Conservation (phyloP, 2,797 vertebrate genomes). For the Xyrichtys novacula region DNA sequence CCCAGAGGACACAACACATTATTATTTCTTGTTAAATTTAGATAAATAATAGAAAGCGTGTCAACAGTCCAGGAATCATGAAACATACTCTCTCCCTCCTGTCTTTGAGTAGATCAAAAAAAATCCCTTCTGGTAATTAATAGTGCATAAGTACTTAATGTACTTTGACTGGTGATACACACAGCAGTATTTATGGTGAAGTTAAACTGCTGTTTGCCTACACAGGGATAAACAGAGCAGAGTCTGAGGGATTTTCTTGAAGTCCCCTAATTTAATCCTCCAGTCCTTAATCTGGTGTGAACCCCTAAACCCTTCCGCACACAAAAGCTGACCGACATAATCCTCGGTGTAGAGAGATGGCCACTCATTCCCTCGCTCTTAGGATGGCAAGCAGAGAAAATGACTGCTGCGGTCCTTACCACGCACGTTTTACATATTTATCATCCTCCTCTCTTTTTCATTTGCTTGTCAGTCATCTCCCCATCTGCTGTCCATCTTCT, state of each 20-base stretch:
- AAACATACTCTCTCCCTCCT: background rate
- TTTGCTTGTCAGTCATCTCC: slow-evolving; percentile 48
- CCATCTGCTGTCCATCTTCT: slow-evolving; percentile 30
- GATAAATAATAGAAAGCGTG: background rate
- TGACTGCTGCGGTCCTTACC: slow-evolving; percentile 9
- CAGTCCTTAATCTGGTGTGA: slow-evolving; percentile 80
- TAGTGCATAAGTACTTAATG: slow-evolving; percentile 55
- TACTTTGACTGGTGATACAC: slow-evolving; percentile 54
- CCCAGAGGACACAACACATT: background rate
- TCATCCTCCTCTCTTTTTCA: slow-evolving; percentile 28
- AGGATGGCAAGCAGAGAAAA: slow-evolving; percentile 36
- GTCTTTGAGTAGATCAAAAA: slow-evolving; percentile 25
- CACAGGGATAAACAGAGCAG: slow-evolving; percentile 67
- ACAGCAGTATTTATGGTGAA: slow-evolving; percentile 43
- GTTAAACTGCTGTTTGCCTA: slow-evolving; percentile 69
- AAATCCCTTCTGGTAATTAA: slow-evolving; percentile 56
- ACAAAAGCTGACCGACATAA: slow-evolving; percentile 80
- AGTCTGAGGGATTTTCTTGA: slow-evolving; percentile 78
- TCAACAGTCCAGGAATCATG: background rate
- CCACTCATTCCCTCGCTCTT: slow-evolving; percentile 58
- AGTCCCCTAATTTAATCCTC: slow-evolving; percentile 84
- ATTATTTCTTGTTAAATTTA: background rate
- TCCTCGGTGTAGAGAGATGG: slow-evolving; percentile 66
- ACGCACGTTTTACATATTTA: slow-evolving; percentile 34
- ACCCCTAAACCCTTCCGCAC: slow-evolving; percentile 78